phyloP scores from a whole-genome alignment of 2,797 vertebrate species.

The Delichon dasypus region DNA sequence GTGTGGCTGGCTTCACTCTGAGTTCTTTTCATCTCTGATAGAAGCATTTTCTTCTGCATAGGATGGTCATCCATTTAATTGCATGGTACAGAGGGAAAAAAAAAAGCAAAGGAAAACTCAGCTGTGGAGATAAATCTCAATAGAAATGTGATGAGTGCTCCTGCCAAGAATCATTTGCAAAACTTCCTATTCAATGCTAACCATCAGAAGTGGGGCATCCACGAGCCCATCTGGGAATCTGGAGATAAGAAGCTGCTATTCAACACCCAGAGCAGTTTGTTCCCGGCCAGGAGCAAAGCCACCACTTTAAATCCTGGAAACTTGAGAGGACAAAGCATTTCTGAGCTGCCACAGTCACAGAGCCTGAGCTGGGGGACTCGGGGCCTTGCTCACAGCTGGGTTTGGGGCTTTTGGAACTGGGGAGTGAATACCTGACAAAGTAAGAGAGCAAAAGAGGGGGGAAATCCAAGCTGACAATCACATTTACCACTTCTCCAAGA shows the following conservation, averaged over 20 bases:
- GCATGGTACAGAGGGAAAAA: not conserved
- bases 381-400: not conserved
- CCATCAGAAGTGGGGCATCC: slow-evolving; percentile 17
- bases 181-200: slow-evolving; percentile 51
- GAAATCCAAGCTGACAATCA: not conserved
- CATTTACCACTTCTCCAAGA: not conserved
- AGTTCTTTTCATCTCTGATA: slow-evolving; percentile 37
- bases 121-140: slow-evolving; percentile 53
- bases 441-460: not conserved
- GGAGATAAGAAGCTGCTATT: slow-evolving; percentile 49
- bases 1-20: not conserved
- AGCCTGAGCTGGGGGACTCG: not conserved
- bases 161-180: slow-evolving; percentile 58
- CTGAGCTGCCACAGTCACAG: not conserved
- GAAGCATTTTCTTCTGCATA: slow-evolving; percentile 48
- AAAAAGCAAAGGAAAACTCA: slow-evolving; percentile 36
- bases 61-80: slow-evolving; percentile 52
- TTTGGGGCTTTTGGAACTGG: not conserved
- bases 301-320: not conserved
- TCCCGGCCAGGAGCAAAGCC: not conserved
- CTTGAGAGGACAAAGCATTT: not conserved
- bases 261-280: slow-evolving; percentile 9
- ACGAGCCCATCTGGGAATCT: slow-evolving; percentile 41
- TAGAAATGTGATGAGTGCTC: slow-evolving; percentile 28
- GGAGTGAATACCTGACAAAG: not conserved